Base-by-base conservation (phyloP, 92 coral and sea anemone genomes). In the Actinostola sp. region DNA sequence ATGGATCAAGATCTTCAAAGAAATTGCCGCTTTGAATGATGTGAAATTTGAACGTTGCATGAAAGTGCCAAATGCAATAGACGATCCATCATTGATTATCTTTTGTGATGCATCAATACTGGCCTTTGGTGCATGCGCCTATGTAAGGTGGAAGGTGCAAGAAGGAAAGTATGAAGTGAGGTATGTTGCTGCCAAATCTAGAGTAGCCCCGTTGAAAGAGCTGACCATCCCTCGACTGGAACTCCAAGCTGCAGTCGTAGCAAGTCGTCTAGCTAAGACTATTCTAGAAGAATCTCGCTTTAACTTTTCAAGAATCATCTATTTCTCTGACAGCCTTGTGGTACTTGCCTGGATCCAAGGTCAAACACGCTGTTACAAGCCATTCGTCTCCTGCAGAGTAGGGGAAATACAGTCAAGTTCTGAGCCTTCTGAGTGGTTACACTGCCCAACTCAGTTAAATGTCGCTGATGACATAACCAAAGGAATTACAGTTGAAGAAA, bases 51-150 rank as follows among this genome's bases (percentile, higher is more conserved):
- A 50, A 50, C 9, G 56, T 80, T 52, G 43, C 79, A 29, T n/a
- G n/a, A 80, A 80, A 1, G 82, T 77, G 1, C 78, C 89, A n/a
- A 62, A 63, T 0, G 80, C 89, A 5, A 64, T 84, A n/a, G n/a
- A n/a, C n/a, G n/a, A n/a, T n/a, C n/a, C n/a, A n/a, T n/a, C n/a
- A n/a, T n/a, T n/a, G n/a, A n/a, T n/a, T n/a, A n/a, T n/a, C n/a
- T n/a, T n/a, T n/a, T n/a, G n/a, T n/a, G n/a, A n/a, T n/a, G n/a
- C n/a, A n/a, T n/a, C n/a, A n/a, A n/a, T n/a, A n/a, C n/a, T n/a
- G n/a, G n/a, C n/a, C n/a, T n/a, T n/a, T 34, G 89, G 89, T 44
- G 62, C 88, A 3, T 84, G 84, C 66, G 89, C 89, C 8, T 84
- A 84, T 28, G 26, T 64, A 19, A 50, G 83, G 17, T 50, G 55